Evolutionary conservation across 2,797 vertebrate species (phyloP).

Genomic region (Poecilia velifera): DNA sequence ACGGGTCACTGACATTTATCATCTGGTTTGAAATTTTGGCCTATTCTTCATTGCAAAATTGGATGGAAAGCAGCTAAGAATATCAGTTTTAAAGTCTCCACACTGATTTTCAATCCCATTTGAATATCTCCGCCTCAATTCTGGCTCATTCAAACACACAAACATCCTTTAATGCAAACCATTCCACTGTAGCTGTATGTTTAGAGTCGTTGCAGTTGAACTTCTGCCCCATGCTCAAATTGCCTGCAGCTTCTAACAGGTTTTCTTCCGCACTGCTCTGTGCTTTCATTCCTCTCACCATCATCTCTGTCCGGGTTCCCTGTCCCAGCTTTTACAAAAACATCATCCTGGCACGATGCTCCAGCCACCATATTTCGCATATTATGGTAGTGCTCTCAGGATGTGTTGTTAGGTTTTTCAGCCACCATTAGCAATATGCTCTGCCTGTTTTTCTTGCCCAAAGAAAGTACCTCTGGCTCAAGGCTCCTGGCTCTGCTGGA

Average conservation of each 20-base stretch:
- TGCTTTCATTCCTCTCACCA: not conserved
- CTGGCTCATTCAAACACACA: not conserved
- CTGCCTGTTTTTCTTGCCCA: not conserved
- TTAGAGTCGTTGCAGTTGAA: not conserved
- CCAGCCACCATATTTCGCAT: not conserved
- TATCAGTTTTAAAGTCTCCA: not conserved
- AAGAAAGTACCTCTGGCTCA: not conserved
- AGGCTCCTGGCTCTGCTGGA: not conserved
- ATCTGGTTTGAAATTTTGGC: not conserved
- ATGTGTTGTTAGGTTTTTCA: not conserved
- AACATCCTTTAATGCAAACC: not conserved
- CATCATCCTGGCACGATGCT: not conserved
- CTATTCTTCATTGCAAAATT: not conserved
- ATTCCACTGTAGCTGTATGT: not conserved
- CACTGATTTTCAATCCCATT: not conserved
- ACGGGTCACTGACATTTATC: not conserved
- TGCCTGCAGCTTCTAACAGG: not conserved
- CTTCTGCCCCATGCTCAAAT: not conserved
- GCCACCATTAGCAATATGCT: not conserved
- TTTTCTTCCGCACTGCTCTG: not conserved
- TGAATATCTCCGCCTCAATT: not conserved
- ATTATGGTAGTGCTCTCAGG: not conserved
- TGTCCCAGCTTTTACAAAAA: not conserved
- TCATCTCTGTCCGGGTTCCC: not conserved
- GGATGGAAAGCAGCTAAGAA: not conserved